Percentiles rank a stretch among this genome's conserved stretches.
Conservation (phyloP, 1,140 invertebrate genomes). For the Anadara kagoshimensis region DNA sequence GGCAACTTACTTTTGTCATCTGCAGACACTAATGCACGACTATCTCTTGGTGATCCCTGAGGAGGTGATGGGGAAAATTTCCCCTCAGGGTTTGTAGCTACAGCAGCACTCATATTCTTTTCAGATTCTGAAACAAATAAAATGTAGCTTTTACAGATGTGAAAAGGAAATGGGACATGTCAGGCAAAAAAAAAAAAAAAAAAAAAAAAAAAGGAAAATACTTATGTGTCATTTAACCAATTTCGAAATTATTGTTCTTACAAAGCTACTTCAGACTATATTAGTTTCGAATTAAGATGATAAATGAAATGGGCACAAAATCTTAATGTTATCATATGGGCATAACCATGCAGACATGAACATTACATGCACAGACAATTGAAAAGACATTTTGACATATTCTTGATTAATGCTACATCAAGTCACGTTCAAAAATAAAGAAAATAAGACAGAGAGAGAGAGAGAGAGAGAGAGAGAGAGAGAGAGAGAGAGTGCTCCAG, state of each 20-base stretch:
- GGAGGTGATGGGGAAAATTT: background rate
- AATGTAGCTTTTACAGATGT: background rate
- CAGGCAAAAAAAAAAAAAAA: background rate
- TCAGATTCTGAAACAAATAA: conserved; percentile 9
- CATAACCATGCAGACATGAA: too few relatives aligned
- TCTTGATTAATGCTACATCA: background rate
- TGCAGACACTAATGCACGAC: conserved; percentile 6
- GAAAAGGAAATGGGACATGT: background rate
- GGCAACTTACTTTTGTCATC: conserved; percentile 5
- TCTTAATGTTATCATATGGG: too few relatives aligned
- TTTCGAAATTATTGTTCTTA: background rate
- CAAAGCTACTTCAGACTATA: background rate
- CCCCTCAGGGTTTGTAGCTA: conserved; percentile 15
- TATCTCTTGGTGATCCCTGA: conserved; percentile 21
- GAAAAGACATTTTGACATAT: background rate
- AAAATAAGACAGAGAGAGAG: background rate
- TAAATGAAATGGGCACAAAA: too few relatives aligned
- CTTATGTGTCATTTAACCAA: background rate
- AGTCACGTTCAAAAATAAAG: background rate
- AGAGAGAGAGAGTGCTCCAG: too few relatives aligned
- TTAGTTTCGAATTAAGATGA: too few relatives aligned
- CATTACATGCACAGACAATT: background rate
- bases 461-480: conserved; percentile 5
- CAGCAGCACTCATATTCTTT: conserved; percentile 30
- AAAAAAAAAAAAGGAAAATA: background rate